Evolutionary conservation across 1,140 invertebrate species (phyloP).

Genomic region (Bombus impatiens): DNA sequence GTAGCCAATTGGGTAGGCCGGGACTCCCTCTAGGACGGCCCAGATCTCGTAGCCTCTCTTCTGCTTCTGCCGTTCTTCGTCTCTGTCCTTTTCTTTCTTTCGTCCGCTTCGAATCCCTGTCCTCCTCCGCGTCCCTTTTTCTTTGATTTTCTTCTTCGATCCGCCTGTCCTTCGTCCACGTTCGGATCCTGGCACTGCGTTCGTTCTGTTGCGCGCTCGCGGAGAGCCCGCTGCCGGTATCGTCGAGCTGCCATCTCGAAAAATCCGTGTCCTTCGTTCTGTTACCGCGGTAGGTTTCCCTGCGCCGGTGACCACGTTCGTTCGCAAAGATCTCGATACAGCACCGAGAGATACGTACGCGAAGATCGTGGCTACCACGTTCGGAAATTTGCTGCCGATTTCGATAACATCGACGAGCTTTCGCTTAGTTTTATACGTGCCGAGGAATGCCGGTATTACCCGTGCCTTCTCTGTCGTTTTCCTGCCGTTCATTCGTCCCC

Average conservation of each 20-base stretch:
- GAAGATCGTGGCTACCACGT: conserved; percentile 53
- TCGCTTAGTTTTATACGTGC: conserved; percentile 30
- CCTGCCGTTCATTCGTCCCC: neutral
- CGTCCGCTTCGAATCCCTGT: neutral
- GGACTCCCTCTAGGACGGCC: conserved; percentile 72
- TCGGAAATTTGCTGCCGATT: conserved; percentile 61
- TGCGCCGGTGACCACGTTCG: conserved; percentile 26
- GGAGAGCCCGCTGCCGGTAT: conserved; percentile 43
- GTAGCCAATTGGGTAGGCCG: conserved; percentile 77
- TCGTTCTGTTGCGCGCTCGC: neutral
- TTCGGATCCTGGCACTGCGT: neutral
- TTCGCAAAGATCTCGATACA: conserved; percentile 45
- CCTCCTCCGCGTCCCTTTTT: neutral
- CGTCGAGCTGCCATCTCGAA: conserved; percentile 60
- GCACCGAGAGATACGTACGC: conserved; percentile 41
- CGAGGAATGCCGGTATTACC: neutral
- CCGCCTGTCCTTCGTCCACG: conserved; percentile 19
- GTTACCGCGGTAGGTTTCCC: conserved; percentile 52
- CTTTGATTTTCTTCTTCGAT: conserved; percentile 31
- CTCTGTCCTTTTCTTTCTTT: neutral
- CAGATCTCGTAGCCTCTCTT: conserved; percentile 71
- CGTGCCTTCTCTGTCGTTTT: neutral
- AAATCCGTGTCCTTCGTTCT: conserved; percentile 63
- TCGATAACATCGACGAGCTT: conserved; percentile 56
- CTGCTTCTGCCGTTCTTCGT: conserved; percentile 36